Evolutionary conservation across 2,113 vertebrate species (phyloP), one percentile per base, ranked within the genome.

Genomic region (Phrynocephalus versicolor): DNA sequence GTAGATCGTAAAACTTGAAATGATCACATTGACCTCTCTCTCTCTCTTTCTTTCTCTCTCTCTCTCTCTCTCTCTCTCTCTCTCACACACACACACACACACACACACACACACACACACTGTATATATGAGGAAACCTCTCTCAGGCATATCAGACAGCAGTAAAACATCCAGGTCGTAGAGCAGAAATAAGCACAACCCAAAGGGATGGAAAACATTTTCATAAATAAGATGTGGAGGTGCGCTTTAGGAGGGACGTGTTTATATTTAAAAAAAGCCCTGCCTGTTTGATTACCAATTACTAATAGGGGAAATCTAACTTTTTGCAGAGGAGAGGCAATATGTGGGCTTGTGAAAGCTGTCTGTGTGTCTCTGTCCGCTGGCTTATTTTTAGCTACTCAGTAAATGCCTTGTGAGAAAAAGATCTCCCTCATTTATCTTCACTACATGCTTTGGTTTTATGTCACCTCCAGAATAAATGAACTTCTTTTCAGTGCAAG

Each of bases 281-380:
- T 55, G 37, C 8, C 27, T 62, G 27, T 25, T 75, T 75, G 30
- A 57, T 55, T 14, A 57, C 30, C 30, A 30, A 51, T 2, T n/a
- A n/a, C n/a, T n/a, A 18, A 14, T 6, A 16, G 16, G 16, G 15
- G 21, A 76, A 76, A 3, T 6, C 5, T n/a, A 67, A 67, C 19
- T 15, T 51, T 51, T 51, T 89, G 92, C 90, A 87, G 92, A 87
- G 89, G 92, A 91, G 88, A 74, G 88, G 51, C 91, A 85, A 92
- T 91, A 94, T 93, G 93, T 91, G 92, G n/a, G n/a, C 41, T 14
- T 64, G 30, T 77, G 81, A 83, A 90, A 87, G 81, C 87, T 89
- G 35, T 64, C 84, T 87, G 69, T 75, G n/a, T 92, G 58, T 90
- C 87, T 82, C 90, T 92, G 45, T 77, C 88, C n/a, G 58, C n/a